Evolutionary conservation across 2,797 vertebrate species (phyloP).

Genomic region (Chromobotia macracanthus): DNA sequence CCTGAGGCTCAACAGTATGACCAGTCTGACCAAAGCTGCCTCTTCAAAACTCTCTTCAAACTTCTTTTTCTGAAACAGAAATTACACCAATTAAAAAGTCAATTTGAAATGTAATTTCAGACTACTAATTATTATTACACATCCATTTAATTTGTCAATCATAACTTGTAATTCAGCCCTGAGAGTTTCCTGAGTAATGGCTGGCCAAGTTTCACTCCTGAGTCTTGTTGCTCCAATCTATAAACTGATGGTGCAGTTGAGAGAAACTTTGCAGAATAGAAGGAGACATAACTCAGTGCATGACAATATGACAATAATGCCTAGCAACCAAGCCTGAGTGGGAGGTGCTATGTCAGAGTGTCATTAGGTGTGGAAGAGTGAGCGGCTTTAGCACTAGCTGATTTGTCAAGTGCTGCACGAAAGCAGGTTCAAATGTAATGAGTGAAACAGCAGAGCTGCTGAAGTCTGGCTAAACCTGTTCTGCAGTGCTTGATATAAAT

Average conservation of each 20-base stretch:
- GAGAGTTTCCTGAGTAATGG: constrained; percentile 6
- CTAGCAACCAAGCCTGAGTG: constrained; percentile 57
- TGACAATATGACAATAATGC: constrained; percentile 55
- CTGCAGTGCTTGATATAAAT: not conserved
- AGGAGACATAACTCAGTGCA: constrained; percentile 32
- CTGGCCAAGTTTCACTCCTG: constrained; percentile 1
- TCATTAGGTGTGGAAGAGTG: constrained; percentile 52
- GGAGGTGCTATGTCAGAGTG: constrained; percentile 56
- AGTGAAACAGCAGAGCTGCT: not conserved
- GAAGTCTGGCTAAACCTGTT: not conserved
- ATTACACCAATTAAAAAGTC: not conserved
- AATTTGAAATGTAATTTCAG: not conserved
- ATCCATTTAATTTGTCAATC: not conserved
- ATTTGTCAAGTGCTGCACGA: constrained; percentile 49
- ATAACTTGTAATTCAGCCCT: not conserved
- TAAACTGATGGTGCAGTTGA: constrained; percentile 34
- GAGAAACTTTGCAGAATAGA: constrained; percentile 26
- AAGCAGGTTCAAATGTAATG: constrained; percentile 39
- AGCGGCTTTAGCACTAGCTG: constrained; percentile 30
- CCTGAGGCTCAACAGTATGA: constrained; percentile 16
- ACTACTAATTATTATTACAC: not conserved
- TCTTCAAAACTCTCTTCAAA: no score
- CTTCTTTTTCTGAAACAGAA: not conserved
- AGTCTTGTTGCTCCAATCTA: not conserved
- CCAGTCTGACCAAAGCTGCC: not conserved